Conservation (phyloP, 2,113 vertebrate genomes). For the Cynopterus brachyotis region DNA sequence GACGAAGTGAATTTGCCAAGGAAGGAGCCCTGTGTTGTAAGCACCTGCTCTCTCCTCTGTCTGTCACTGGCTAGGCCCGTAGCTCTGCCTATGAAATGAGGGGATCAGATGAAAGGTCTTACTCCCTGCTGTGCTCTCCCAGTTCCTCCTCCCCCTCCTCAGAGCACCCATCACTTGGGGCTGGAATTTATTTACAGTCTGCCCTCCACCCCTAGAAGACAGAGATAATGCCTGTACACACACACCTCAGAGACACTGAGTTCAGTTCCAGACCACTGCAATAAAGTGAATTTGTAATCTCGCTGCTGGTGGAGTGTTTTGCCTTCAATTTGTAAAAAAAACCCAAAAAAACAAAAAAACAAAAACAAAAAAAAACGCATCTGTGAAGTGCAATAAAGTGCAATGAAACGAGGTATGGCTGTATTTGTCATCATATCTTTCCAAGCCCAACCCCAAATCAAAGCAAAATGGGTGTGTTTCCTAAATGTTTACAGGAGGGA, state of each 20-base stretch:
- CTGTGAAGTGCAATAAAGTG: neutral
- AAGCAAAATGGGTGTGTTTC: neutral
- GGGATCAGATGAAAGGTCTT: too few relatives aligned
- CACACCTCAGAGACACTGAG: neutral
- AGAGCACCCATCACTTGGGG: fast-evolving
- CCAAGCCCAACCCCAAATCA: neutral
- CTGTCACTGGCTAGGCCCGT: neutral
- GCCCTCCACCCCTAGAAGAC: neutral
- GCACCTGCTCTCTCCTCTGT: fast-evolving
- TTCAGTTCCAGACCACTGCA: neutral
- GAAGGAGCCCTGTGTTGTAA: neutral
- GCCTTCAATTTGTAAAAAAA: neutral
- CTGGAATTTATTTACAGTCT: neutral
- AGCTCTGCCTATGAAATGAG: neutral
- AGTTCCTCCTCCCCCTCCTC: neutral
- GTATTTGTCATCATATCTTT: neutral
- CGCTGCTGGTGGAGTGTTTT: neutral
- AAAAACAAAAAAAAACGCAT: neutral
- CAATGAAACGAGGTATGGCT: neutral
- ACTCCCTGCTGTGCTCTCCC: neutral
- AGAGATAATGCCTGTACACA: neutral
- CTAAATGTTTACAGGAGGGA: neutral
- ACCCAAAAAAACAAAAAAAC: too few relatives aligned
- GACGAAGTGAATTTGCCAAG: neutral
- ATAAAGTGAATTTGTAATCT: too few relatives aligned